These are phyloP conservation scores for Dasyprocta punctata DNA, from an alignment of 2,113 vertebrate species.

Conservation along the genomic window DNA sequence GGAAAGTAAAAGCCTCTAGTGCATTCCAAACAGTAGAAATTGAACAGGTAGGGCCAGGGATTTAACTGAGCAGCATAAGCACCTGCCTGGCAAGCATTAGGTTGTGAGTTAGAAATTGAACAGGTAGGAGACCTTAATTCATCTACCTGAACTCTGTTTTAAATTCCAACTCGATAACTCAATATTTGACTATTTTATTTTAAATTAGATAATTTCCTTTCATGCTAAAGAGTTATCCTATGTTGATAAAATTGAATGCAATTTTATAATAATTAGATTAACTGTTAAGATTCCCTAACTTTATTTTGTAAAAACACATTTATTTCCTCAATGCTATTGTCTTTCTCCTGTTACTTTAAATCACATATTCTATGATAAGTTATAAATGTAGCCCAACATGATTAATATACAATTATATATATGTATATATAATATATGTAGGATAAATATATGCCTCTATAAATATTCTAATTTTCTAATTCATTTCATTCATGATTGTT, in stretches of 20 bases:
- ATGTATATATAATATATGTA: not conserved
- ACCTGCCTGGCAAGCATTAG: too few relatives aligned
- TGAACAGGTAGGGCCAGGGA: not conserved
- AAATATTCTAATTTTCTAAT: too few relatives aligned
- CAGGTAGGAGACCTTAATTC: fast-evolving
- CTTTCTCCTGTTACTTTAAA: not conserved
- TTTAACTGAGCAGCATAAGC: too few relatives aligned
- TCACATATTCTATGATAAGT: not conserved
- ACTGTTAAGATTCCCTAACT: not conserved
- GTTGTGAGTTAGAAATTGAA: not conserved
- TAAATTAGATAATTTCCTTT: not conserved
- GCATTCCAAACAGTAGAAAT: not conserved
- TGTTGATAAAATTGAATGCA: not conserved
- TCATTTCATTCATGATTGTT: not conserved
- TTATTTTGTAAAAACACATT: not conserved
- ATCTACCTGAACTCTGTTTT: not conserved
- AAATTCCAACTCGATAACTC: not conserved
- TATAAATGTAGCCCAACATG: not conserved
- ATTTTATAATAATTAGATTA: not conserved
- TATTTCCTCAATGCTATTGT: not conserved
- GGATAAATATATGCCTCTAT: too few relatives aligned
- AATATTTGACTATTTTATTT: not conserved
- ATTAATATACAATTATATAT: not conserved
- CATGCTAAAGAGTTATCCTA: not conserved
- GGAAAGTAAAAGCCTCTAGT: not conserved